These are phyloP conservation scores for Harpalus rubripes DNA, from an alignment of 2,888 invertebrate species.

Conservation along the genomic window DNA sequence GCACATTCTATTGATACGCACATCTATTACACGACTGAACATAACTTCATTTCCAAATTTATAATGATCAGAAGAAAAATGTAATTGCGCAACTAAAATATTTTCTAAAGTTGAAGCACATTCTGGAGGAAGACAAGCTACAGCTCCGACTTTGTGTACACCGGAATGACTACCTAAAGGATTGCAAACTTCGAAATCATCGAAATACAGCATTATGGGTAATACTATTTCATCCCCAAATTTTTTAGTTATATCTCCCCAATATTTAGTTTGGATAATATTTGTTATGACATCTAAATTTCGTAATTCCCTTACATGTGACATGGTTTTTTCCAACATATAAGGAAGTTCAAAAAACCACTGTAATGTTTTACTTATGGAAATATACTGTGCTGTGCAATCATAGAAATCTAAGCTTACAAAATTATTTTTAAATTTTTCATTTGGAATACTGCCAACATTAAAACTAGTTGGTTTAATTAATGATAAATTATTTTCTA, in stretches of 20 bases:
- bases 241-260: conserved; percentile 59
- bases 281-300: conserved; percentile 53
- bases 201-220: too few relatives aligned
- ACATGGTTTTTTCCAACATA: conserved; percentile 55
- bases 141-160: conserved; percentile 70
- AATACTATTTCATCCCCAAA: conserved; percentile 65
- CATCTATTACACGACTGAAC: conserved; percentile 69
- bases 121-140: conserved; percentile 69
- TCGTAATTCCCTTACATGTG: conserved; percentile 57
- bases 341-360: conserved; percentile 61
- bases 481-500: conserved; percentile 39
- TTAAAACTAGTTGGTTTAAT: conserved; percentile 57
- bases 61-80: conserved; percentile 69
- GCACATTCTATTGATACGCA: not conserved
- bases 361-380: conserved; percentile 48
- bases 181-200: too few relatives aligned
- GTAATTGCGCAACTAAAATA: conserved; percentile 70
- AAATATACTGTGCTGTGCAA: conserved; percentile 60
- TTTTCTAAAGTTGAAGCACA: conserved; percentile 65
- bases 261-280: conserved; percentile 65
- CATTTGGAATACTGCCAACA: conserved; percentile 41
- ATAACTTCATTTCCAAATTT: conserved; percentile 68
- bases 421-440: conserved; percentile 28
- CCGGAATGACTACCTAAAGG: conserved; percentile 63
- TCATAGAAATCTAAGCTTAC: conserved; percentile 46